Conservation (phyloP, 2,888 invertebrate species). For the Mellilla xanthometata region DNA sequence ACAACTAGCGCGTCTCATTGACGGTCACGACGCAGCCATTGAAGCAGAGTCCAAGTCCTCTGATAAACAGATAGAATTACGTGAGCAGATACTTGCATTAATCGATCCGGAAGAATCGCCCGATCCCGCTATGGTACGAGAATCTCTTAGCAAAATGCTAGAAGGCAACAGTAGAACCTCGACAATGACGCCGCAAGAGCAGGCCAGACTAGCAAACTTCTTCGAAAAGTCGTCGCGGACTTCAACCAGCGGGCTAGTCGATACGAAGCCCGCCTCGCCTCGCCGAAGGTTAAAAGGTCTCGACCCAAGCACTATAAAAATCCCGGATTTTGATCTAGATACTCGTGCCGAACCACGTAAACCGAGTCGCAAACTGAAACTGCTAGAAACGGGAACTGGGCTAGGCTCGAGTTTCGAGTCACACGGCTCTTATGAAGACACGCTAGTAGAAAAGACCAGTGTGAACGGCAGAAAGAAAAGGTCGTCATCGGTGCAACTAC, state of each 20-base stretch:
- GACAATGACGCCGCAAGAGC: conserved; percentile 36
- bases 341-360: conserved; percentile 34
- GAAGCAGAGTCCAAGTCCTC: conserved; percentile 31
- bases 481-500: background rate
- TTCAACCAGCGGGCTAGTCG: background rate
- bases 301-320: conserved; percentile 36
- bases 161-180: conserved; percentile 52
- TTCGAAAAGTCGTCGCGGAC: conserved; percentile 56
- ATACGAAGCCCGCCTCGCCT: conserved; percentile 25
- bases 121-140: conserved; percentile 52
- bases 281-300: conserved; percentile 13
- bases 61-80: conserved; percentile 60
- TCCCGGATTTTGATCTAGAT: conserved; percentile 44
- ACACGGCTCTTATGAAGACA: conserved; percentile 38
- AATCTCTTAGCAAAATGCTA: conserved; percentile 57
- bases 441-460: conserved; percentile 41
- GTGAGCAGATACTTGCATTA: conserved; percentile 64
- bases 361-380: conserved; percentile 4
- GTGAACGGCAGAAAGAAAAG: background rate
- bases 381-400: background rate
- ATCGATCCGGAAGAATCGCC: conserved; percentile 65
- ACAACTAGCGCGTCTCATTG: conserved; percentile 63
- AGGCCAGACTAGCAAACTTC: conserved; percentile 46
- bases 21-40: conserved; percentile 58
- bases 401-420: too few relatives aligned